Percentiles rank a stretch among this genome's conserved stretches.
These are phyloP conservation scores for Cephus spinipes DNA, from an alignment of 2,888 invertebrate genomes.

Conservation along the genomic window DNA sequence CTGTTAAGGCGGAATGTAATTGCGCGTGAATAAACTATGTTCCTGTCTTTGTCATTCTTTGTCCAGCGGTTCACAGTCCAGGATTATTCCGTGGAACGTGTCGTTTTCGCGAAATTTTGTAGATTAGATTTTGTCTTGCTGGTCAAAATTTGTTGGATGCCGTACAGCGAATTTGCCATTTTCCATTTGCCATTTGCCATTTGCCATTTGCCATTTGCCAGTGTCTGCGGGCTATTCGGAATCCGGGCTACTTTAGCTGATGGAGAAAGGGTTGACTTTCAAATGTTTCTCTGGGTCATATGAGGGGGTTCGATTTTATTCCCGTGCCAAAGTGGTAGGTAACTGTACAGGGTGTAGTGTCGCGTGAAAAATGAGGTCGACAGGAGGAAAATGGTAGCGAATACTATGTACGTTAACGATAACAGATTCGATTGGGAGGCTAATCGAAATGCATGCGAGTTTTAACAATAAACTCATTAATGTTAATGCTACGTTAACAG, in stretches of 20 bases:
- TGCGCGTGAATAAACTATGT: constrained; percentile 44
- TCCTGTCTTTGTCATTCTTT: constrained; percentile 27
- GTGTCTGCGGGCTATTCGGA: not conserved
- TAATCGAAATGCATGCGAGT: constrained; percentile 55
- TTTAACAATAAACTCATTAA: constrained; percentile 61
- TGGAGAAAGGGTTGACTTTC: not conserved
- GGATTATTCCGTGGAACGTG: constrained; percentile 23
- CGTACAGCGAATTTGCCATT: not conserved
- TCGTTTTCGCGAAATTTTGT: not conserved
- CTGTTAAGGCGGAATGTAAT: constrained; percentile 40
- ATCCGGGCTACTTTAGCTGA: not conserved
- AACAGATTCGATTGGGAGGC: constrained; percentile 45
- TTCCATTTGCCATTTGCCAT: too few species aligned
- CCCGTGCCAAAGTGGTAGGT: not conserved
- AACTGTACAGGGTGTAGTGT: not conserved
- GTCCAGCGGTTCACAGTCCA: constrained; percentile 4
- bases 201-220: not conserved
- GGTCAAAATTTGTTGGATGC: not conserved
- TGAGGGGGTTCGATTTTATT: not conserved
- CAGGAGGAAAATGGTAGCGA: not conserved
- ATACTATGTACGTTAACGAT: constrained; percentile 23
- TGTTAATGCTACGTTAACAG: constrained; percentile 53
- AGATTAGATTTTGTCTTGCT: not conserved
- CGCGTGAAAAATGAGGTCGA: not conserved
- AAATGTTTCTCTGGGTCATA: not conserved